Base-by-base conservation (phyloP, 2,113 vertebrate species). In the Oxyruncus cristatus region DNA sequence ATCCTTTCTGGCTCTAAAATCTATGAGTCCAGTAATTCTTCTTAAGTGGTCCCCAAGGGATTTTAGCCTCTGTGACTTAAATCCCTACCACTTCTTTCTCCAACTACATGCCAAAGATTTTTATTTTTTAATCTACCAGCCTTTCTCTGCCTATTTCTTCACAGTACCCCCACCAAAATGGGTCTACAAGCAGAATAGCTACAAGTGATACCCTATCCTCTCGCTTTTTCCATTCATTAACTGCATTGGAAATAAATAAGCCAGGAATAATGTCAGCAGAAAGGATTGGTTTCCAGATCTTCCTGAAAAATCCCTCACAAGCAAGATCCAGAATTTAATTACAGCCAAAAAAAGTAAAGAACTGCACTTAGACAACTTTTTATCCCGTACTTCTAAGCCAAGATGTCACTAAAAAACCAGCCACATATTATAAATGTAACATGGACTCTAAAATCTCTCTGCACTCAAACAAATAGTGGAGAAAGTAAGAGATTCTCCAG, bases 321-420 rank as follows among this genome's bases (percentile, higher is more conserved):
- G 42, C 41, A 81, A 66, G 55, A 85, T 74, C 27, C 47, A 70
- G 59, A 88, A 71, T 72, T 92, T 92, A 88, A 91, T 80, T 85
- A 33, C 39, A 56, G 59, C 42, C 63, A 85, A 85, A 92, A 74
- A n/a, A 80, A 70, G 42, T 77, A 39, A 90, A 92, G 68, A 86
- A 52, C 44, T 13, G 8, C 30, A 77, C 79, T 96, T 92, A 93
- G 58, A 92, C 20, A 17, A 35, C n/a, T 73, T 92, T 92, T 92
- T 72, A 75, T 66, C 62, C 83, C 4, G 1, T 92, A 30, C 5
- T 89, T 82, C 62, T 88, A 94, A 53, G 92, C 78, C 89, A 89
- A 79, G 75, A 94, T 82, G 55, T 83, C 93, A 92, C 74, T 88
- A 17, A 72, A 89, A 79, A 32, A 95, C 76, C 85, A 93, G 74